Conservation (phyloP, 1,140 invertebrate genomes). For the Sycobia sp. region DNA sequence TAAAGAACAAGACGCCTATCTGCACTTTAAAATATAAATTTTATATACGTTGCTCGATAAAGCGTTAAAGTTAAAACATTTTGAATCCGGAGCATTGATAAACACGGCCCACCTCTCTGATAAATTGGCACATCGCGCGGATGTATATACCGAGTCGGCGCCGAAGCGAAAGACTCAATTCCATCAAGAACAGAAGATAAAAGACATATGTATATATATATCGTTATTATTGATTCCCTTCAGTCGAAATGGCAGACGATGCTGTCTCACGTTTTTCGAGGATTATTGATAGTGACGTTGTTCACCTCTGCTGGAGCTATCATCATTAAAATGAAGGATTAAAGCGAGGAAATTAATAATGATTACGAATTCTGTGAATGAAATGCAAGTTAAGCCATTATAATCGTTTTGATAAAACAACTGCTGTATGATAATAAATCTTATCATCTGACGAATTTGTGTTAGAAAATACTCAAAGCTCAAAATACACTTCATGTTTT, state of each 20-base stretch:
- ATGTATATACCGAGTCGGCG: neutral
- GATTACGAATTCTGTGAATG: conserved; percentile 1
- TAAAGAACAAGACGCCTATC: too few relatives aligned
- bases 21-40: too few relatives aligned
- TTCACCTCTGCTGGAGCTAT: conserved; percentile 46
- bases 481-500: too few relatives aligned
- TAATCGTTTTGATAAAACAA: too few relatives aligned
- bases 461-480: too few relatives aligned
- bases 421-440: too few relatives aligned
- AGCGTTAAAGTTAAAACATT: too few relatives aligned
- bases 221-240: conserved; percentile 35
- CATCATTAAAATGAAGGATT: conserved; percentile 33
- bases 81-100: too few relatives aligned
- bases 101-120: conserved; percentile 1
- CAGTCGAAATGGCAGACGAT: conserved; percentile 51
- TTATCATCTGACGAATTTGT: too few relatives aligned
- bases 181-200: conserved; percentile 13
- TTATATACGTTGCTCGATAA: too few relatives aligned
- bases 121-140: neutral
- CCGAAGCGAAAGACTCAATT: neutral
- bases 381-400: conserved; percentile 6
- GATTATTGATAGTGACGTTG: conserved; percentile 49
- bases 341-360: conserved; percentile 18
- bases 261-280: conserved; percentile 45
- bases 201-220: too few relatives aligned